Conservation (phyloP, 2,113 vertebrate species). For the Carollia perspicillata region DNA sequence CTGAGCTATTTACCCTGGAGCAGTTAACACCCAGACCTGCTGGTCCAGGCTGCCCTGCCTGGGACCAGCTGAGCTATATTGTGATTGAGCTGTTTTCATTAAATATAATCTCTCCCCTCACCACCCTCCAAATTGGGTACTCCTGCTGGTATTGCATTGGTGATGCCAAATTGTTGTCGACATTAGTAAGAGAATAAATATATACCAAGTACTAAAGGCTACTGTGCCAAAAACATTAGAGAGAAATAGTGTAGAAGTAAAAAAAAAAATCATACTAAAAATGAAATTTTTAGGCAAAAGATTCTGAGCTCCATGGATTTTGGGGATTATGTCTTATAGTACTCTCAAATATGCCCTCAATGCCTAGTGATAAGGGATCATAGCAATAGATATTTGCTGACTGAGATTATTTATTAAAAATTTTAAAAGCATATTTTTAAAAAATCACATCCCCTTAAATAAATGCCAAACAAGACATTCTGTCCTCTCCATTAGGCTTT, state of each 20-base stretch:
- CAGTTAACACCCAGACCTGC: not conserved
- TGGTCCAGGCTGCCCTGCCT: not conserved
- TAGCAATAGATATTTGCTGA: not conserved
- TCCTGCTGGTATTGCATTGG: not conserved
- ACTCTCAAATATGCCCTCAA: not conserved
- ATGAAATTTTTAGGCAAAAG: not conserved
- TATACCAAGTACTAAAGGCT: not conserved
- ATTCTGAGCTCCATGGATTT: not conserved
- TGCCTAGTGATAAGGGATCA: not conserved
- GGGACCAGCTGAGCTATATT: not conserved
- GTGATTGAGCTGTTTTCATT: not conserved
- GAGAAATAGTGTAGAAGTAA: not conserved
- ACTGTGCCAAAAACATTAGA: not conserved
- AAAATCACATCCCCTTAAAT: not conserved
- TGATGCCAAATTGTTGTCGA: not conserved
- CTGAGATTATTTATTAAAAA: not conserved
- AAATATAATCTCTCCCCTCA: not conserved
- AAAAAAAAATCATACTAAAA: not conserved
- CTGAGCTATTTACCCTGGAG: not conserved
- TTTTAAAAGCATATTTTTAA: not conserved
- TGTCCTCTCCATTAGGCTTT: not conserved
- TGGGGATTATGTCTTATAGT: not conserved
- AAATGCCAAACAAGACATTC: not conserved
- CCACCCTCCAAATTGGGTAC: not conserved
- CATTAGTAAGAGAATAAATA: not conserved